These are phyloP conservation scores for Phrynocephalus guinanensis DNA, from an alignment of 2,797 vertebrate species.

Conservation along the genomic window DNA sequence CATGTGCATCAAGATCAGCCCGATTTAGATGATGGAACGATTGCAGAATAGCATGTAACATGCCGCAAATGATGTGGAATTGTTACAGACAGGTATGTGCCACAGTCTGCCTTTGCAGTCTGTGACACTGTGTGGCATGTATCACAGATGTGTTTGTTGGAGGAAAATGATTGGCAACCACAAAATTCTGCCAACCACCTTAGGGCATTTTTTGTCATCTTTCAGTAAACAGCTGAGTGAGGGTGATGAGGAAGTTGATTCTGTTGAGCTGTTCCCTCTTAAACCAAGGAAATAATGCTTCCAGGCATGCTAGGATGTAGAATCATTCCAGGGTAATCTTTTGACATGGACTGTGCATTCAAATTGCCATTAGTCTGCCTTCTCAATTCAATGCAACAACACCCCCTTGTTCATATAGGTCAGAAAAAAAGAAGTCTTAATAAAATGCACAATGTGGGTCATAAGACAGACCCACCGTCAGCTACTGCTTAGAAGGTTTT, in stretches of 20 bases:
- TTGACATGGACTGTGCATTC: neutral
- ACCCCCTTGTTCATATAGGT: neutral
- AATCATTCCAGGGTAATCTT: neutral
- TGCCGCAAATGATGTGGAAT: neutral
- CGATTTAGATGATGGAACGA: neutral
- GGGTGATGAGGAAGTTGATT: neutral
- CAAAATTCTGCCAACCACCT: neutral
- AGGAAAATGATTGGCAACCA: neutral
- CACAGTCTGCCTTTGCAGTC: neutral
- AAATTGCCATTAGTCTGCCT: neutral
- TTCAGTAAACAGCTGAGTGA: neutral
- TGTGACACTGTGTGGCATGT: neutral
- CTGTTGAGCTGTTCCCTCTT: neutral
- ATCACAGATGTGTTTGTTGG: conserved; percentile 1
- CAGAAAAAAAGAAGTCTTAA: neutral
- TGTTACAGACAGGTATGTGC: neutral
- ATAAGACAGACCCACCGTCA: conserved; percentile 32
- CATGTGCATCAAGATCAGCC: no score
- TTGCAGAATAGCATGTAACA: neutral
- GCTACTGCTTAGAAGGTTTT: neutral
- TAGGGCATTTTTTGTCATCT: neutral
- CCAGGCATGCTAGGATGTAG: neutral
- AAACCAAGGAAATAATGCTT: neutral
- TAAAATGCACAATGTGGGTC: neutral
- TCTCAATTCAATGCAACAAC: neutral